Percentiles rank a stretch among this genome's conserved stretches.
Conservation (phyloP, 2,113 vertebrate genomes). For the Prunella fulvescens region DNA sequence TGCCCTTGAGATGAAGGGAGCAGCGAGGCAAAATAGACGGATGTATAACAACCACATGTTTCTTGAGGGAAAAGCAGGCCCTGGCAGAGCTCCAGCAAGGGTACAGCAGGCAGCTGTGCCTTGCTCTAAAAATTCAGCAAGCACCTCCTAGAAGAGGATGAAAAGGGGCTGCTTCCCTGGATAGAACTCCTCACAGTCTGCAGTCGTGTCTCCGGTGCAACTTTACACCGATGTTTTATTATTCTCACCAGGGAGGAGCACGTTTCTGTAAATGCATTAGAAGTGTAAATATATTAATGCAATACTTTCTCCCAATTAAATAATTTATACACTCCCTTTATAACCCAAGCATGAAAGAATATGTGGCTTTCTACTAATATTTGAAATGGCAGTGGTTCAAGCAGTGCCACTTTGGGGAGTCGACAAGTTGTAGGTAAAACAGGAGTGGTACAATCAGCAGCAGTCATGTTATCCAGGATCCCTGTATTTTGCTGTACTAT, state of each 20-base stretch:
- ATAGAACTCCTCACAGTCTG: accelerated
- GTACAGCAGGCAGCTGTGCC: constrained; percentile 35
- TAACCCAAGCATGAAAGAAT: constrained; percentile 55
- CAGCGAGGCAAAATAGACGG: background rate
- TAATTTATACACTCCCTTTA: constrained; percentile 51
- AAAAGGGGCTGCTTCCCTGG: background rate
- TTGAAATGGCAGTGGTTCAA: constrained; percentile 59
- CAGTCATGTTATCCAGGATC: background rate
- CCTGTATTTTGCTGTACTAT: background rate
- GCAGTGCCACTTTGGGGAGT: constrained; percentile 3
- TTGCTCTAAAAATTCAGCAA: constrained; percentile 8
- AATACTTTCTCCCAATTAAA: constrained; percentile 71
- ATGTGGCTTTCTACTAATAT: constrained; percentile 53
- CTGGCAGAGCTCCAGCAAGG: constrained; percentile 60
- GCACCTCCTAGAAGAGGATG: background rate
- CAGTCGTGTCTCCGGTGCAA: background rate
- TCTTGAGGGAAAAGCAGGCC: constrained; percentile 47
- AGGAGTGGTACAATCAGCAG: background rate
- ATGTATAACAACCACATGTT: constrained; percentile 32
- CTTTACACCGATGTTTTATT: constrained; percentile 23
- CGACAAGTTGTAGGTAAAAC: background rate
- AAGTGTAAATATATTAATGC: constrained; percentile 74
- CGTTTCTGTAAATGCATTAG: constrained; percentile 52
- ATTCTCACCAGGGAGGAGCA: constrained; percentile 32
- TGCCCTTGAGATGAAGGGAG: constrained; percentile 69